phyloP scores from a whole-genome alignment of 2,797 vertebrate species.

The Loriculus beryllinus region DNA sequence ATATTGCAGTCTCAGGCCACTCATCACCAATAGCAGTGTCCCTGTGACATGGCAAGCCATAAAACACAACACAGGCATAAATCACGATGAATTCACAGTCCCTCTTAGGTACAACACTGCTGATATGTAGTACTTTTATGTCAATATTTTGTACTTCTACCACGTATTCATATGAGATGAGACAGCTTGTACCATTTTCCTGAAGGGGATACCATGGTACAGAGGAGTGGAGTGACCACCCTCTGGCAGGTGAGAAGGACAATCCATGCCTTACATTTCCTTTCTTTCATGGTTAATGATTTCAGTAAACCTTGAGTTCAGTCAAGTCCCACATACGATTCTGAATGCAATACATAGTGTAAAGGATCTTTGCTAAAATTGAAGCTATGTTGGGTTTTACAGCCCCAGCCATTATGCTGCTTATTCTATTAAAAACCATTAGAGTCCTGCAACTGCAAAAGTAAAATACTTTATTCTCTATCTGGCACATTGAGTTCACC shows the following conservation, averaged over 20 bases:
- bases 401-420: fast-evolving
- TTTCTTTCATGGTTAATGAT: not conserved
- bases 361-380: not conserved
- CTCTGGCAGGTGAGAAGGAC: not conserved
- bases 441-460: not conserved
- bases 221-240: not conserved
- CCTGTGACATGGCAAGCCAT: not conserved
- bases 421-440: not conserved
- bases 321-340: not conserved
- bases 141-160: not conserved
- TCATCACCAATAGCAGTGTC: not conserved
- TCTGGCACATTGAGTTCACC: not conserved
- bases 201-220: not conserved
- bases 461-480: not conserved
- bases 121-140: not conserved
- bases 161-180: not conserved
- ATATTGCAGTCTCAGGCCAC: not conserved
- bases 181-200: not conserved
- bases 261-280: not conserved
- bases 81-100: not conserved
- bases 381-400: not conserved
- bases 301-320: not conserved
- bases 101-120: not conserved
- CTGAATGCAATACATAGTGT: not conserved
- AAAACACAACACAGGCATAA: not conserved